A percentile compares a stretch with the other conserved stretches of the same genome.
phyloP scores from a whole-genome alignment of 2,113 vertebrate species.

The Scartelaos histophorus region DNA sequence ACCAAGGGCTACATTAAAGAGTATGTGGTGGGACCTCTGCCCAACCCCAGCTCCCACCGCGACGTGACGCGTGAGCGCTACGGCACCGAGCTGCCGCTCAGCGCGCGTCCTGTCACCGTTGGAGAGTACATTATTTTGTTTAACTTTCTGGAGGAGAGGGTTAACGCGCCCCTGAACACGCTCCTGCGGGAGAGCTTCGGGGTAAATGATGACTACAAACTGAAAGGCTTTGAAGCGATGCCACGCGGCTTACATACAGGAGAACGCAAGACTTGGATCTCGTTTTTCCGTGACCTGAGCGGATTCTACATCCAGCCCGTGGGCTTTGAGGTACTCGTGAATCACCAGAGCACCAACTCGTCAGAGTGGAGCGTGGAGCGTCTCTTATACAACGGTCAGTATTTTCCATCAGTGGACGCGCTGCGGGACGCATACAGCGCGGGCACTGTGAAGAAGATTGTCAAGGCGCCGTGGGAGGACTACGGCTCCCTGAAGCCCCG shows the following conservation, averaged over 20 bases:
- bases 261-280: constrained; percentile 84
- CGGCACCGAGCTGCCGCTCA: constrained; percentile 65
- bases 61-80: constrained; percentile 75
- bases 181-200: constrained; percentile 82
- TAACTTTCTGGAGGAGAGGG: background rate
- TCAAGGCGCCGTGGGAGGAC: constrained; percentile 59
- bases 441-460: constrained; percentile 62
- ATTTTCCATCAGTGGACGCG: constrained; percentile 73
- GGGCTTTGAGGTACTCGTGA: constrained; percentile 86
- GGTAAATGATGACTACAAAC: constrained; percentile 10
- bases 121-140: constrained; percentile 79
- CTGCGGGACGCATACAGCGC: constrained; percentile 72
- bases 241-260: constrained; percentile 83
- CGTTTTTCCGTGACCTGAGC: constrained; percentile 77
- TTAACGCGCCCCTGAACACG: constrained; percentile 58
- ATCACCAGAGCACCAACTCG: constrained; percentile 75
- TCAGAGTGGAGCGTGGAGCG: constrained; percentile 77
- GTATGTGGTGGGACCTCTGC: constrained; percentile 83
- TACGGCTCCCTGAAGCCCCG: constrained; percentile 78
- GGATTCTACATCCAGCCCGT: constrained; percentile 83
- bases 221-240: constrained; percentile 69
- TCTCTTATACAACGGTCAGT: constrained; percentile 83
- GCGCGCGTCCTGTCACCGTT: constrained; percentile 73
- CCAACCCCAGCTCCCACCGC: constrained; percentile 35
- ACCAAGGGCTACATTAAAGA: constrained; percentile 72